A percentile compares a stretch with the other conserved stretches of the same genome.
Evolutionary conservation across 1,140 invertebrate species (phyloP).

Genomic region (Drosophila tropicalis): DNA sequence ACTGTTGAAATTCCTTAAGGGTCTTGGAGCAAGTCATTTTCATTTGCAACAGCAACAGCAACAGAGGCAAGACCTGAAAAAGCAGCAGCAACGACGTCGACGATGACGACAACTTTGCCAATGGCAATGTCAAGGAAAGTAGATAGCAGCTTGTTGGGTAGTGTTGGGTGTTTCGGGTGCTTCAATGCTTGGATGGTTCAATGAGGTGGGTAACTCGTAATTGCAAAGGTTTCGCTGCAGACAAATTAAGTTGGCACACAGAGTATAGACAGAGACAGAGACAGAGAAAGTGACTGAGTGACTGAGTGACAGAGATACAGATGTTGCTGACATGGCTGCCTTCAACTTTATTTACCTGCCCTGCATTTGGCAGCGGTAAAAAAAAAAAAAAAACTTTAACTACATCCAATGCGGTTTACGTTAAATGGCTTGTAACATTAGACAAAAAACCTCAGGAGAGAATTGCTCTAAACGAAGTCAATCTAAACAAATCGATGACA

Average conservation of each 20-base stretch:
- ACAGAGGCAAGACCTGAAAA: neutral
- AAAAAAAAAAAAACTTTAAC: neutral
- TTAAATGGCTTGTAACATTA: slow-evolving; percentile 4
- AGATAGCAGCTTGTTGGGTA: neutral
- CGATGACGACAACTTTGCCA: slow-evolving; percentile 1
- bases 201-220: slow-evolving; percentile 38
- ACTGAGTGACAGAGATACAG: neutral
- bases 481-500: too few species aligned
- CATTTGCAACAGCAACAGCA: slow-evolving; percentile 35
- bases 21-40: slow-evolving; percentile 56
- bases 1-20: slow-evolving; percentile 75
- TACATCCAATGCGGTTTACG: neutral
- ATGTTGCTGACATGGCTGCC: neutral
- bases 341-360: neutral
- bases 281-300: too few species aligned
- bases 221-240: slow-evolving; percentile 72
- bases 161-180: neutral
- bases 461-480: too few species aligned
- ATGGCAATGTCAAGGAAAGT: neutral
- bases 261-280: neutral
- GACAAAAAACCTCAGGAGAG: neutral
- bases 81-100: neutral
- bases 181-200: neutral
- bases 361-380: neutral
- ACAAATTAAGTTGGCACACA: slow-evolving; percentile 68